Conservation (phyloP, 2,797 vertebrate species). For the Lindbergichthys nudifrons region DNA sequence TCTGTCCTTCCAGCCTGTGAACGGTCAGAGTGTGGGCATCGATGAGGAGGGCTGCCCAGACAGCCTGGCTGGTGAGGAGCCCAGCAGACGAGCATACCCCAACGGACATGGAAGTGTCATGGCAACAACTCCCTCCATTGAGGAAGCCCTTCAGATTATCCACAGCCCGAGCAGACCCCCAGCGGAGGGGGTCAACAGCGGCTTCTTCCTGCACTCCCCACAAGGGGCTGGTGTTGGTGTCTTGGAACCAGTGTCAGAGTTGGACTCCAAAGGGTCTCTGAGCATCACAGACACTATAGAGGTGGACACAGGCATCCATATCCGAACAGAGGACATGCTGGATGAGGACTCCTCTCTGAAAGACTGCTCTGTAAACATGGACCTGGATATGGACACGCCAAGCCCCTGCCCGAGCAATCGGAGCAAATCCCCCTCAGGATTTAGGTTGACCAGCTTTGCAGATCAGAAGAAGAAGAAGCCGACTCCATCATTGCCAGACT, state of each 20-base stretch:
- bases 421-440: slow-evolving; percentile 88
- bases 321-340: slow-evolving; percentile 95
- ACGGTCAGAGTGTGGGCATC: slow-evolving; percentile 90
- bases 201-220: slow-evolving; percentile 95
- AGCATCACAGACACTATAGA: slow-evolving; percentile 92
- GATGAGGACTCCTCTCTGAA: slow-evolving; percentile 97
- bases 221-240: slow-evolving; percentile 50
- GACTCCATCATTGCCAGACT: slow-evolving; percentile 87
- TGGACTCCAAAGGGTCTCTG: slow-evolving; percentile 86
- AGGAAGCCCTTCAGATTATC: slow-evolving; percentile 95
- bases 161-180: slow-evolving; percentile 87
- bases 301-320: slow-evolving; percentile 95
- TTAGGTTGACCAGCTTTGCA: slow-evolving; percentile 97
- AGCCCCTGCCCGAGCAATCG: slow-evolving; percentile 92
- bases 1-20: slow-evolving; percentile 93
- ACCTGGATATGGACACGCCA: slow-evolving; percentile 92
- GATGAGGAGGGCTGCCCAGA: slow-evolving; percentile 87
- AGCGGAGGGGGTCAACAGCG: slow-evolving; percentile 86
- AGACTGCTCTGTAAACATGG: slow-evolving; percentile 96
- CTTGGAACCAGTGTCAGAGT: slow-evolving; percentile 87
- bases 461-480: slow-evolving; percentile 95
- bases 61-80: slow-evolving; percentile 72
- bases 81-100: slow-evolving; percentile 60
- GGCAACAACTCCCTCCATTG: slow-evolving; percentile 87
- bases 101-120: slow-evolving; percentile 81